Evolutionary conservation across 2,888 invertebrate species (phyloP), one percentile per base, ranked within the genome.

Genomic region (Eupeodes latifasciatus): DNA sequence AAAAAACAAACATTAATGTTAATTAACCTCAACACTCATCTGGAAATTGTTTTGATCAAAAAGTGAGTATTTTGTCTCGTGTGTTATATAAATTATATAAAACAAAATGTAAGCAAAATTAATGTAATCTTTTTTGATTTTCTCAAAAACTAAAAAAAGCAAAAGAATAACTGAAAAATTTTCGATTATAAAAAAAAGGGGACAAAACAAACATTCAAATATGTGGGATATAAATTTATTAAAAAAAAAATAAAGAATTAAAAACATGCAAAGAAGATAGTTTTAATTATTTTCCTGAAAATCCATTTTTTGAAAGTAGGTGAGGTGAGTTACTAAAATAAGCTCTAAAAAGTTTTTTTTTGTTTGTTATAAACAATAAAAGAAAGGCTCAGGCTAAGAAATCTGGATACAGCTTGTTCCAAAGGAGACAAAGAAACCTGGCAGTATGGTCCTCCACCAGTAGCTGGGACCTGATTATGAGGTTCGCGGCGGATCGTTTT

Each of bases 141-240:
- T 27, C 49, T 40, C 62, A 71, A 59, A 57, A 77, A 77, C 14
- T 16, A 59, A 27, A 57, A 57, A 64, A 27, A 64, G 16, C 36
- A 72, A 53, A 77, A 12, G n/a, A 47, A 44, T 12, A 71, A 34
- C 49, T 57, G n/a, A 84, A 77, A 55, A 34, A 72, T 51, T 79
- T 86, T 86, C 66, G 57, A 80, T 71, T 83, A 83, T 77, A 16
- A 67, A 72, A 19, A 27, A 75, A 74, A 71, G 34, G 81, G 76
- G 74, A 66, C 61, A 72, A 81, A 72, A 66, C 55, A 69, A 72
- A 11, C 72, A 81, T 77, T 71, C 76, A 84, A 84, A 72, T 77
- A 79, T 84, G 87, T 79, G 87, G 74, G 71, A 87, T 86, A 86
- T 87, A 87, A 87, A 87, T 87, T 87, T 87, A 87, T 87, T 87